Conservation (phyloP, 2,888 invertebrate genomes). For the Tetanocera ferruginea region DNA sequence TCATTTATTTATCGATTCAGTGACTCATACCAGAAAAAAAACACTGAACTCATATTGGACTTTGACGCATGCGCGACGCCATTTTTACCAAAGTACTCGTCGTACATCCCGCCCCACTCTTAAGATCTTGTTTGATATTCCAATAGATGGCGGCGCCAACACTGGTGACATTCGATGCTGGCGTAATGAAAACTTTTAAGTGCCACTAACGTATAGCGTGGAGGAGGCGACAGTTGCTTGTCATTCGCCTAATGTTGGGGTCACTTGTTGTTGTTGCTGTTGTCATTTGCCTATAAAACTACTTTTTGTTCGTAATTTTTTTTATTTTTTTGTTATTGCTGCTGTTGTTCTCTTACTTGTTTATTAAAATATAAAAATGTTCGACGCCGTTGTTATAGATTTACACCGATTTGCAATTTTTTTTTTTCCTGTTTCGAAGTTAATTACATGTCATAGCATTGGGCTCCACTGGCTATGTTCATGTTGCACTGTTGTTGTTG, state of each 20-base stretch:
- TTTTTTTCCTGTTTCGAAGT: not conserved
- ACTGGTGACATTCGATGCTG: slow-evolving; percentile 14
- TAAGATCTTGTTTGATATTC: not conserved
- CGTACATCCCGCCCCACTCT: not conserved
- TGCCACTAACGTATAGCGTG: slow-evolving; percentile 18
- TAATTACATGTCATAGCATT: slow-evolving; percentile 13
- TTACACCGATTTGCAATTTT: not conserved
- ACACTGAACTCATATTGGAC: not conserved
- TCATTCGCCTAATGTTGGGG: slow-evolving; percentile 21
- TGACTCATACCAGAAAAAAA: not conserved
- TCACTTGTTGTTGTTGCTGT: slow-evolving; percentile 11
- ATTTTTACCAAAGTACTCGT: not conserved
- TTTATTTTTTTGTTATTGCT: not conserved
- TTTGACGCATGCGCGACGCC: slow-evolving; percentile 20
- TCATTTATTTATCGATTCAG: not conserved
- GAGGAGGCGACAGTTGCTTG: slow-evolving; percentile 29
- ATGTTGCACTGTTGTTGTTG: not conserved
- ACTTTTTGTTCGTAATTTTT: slow-evolving; percentile 15
- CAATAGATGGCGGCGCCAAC: not conserved
- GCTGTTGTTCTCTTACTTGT: slow-evolving; percentile 1
- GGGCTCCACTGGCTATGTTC: not conserved
- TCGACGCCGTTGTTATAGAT: not conserved
- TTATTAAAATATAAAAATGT: slow-evolving; percentile 18
- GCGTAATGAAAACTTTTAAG: slow-evolving; percentile 5
- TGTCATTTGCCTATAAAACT: not conserved